Evolutionary conservation across 2,113 vertebrate genomes (phyloP).

Genomic region (Cyprinodon variegatus): DNA sequence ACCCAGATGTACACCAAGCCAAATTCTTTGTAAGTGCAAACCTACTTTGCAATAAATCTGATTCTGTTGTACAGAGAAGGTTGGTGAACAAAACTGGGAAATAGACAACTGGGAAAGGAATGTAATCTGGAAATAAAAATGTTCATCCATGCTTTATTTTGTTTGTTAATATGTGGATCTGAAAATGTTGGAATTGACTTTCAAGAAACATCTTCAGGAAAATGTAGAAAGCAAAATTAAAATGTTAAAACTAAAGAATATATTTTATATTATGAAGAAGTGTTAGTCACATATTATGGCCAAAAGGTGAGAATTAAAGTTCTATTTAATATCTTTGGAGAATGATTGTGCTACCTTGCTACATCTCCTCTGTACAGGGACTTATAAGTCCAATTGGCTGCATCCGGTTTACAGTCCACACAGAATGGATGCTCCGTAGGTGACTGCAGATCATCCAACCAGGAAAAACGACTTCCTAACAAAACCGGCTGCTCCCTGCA

Average conservation of each 20-base stretch:
- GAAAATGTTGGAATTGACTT: too few relatives aligned
- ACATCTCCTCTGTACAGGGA: constrained; percentile 93
- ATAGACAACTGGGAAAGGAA: too few relatives aligned
- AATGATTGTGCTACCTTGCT: constrained; percentile 81
- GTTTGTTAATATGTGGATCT: too few relatives aligned
- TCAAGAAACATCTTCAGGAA: too few relatives aligned
- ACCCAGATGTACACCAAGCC: too few relatives aligned
- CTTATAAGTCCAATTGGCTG: constrained; percentile 95
- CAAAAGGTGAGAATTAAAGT: neutral
- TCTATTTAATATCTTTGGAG: neutral
- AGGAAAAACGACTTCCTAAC: constrained; percentile 69
- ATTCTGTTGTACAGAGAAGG: too few relatives aligned
- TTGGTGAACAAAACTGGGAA: too few relatives aligned
- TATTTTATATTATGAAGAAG: neutral
- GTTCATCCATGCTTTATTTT: too few relatives aligned
- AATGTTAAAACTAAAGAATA: neutral
- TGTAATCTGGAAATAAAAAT: too few relatives aligned
- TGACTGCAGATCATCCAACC: constrained; percentile 88
- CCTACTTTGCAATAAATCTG: too few relatives aligned
- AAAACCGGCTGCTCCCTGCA: constrained; percentile 53
- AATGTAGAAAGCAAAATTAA: neutral
- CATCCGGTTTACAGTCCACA: constrained; percentile 88
- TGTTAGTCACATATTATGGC: neutral
- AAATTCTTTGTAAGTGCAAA: too few relatives aligned
- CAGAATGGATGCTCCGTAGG: constrained; percentile 81